Base-by-base conservation (phyloP, 2,113 vertebrate species). In the Nanger granti region DNA sequence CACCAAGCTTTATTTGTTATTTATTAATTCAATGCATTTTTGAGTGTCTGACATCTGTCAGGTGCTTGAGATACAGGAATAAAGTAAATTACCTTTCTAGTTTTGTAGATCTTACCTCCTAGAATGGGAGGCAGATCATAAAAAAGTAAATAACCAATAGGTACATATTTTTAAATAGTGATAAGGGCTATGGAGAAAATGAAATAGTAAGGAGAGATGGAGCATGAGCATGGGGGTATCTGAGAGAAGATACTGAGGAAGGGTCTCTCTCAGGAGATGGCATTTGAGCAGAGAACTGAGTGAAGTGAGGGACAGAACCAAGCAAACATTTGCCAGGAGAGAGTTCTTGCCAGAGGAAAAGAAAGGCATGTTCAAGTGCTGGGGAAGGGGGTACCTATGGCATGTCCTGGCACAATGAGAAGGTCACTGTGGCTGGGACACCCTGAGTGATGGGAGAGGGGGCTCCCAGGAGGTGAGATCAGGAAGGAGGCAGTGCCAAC, bases 21-120 rank as follows among this genome's bases (percentile, higher is more conserved):
- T 54, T 89, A 80, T 80, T 57, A 96, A 86, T 44, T 96, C 64
- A 80, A 41, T 31, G 73, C 34, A 92, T 22, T 59, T 92, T 79
- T 59, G 15, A 64, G 18, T n/a, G 28, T 73, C 52, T 83, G 69
- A 66, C 12, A 47, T 28, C 15, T 94, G 34, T 54, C 29, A 92
- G 31, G 18, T 64, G 9, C 55, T 57, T 89, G 57, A 89, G 49
- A 49, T 20, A 64, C 4, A 57, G 55, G 11, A 66, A 54, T 52
- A 85, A 89, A 95, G 18, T 79, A 64, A 79, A 52, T 92, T 62
- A 91, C 49, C 44, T 69, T 85, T 59, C 92, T 85, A 29, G 41
- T n/a, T 79, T 88, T 41, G 62, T 85, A 28, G 41, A 28, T 12
- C 89, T 89, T 89, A 73, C 17, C 20, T 93, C 37, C 47, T 54